Percentiles rank a stretch among this genome's conserved stretches.
Conservation (phyloP, 2,797 vertebrate species). For the Cuniculus paca region DNA sequence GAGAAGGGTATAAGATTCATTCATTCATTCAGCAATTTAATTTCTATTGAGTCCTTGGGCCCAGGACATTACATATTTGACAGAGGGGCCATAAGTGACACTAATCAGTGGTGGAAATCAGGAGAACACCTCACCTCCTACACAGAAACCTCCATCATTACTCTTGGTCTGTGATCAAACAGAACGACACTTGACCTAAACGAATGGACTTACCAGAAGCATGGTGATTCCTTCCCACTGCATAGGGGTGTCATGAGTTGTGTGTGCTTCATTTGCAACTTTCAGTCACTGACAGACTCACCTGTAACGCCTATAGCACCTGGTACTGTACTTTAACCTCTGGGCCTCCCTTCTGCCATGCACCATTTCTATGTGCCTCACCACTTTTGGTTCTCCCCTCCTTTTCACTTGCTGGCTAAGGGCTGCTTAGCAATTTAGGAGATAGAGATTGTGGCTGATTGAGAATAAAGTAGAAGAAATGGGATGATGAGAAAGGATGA, state of each 20-base stretch:
- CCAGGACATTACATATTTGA: not conserved
- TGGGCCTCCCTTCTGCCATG: not conserved
- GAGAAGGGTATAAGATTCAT: not conserved
- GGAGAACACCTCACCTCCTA: not conserved
- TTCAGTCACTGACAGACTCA: not conserved
- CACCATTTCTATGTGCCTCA: not conserved
- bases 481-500: not conserved
- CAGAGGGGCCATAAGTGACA: not conserved
- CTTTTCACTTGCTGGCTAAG: not conserved
- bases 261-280: not conserved
- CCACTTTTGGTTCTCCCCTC: not conserved
- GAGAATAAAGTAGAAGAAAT: not conserved
- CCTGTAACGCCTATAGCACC: not conserved
- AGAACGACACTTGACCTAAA: not conserved
- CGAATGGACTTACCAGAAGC: not conserved
- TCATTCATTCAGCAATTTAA: not conserved
- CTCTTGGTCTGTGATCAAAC: not conserved
- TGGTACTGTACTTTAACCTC: not conserved
- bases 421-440: not conserved
- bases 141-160: not conserved
- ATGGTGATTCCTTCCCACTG: not conserved
- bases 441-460: not conserved
- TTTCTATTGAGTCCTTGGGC: slow-evolving; percentile 33
- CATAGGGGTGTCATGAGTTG: not conserved
- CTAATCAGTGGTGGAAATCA: not conserved